Evolutionary conservation across 2,113 vertebrate species (phyloP).

Genomic region (Rattus norvegicus): GRCr8 NC_086025.1:96523501-96524000

Average conservation of each 20-base stretch:
- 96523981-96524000: constrained; percentile 84
- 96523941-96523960: constrained; percentile 90
- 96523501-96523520: too few species aligned
- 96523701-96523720: background rate
- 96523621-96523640: background rate
- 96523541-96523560: background rate
- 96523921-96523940: background rate
- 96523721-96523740: background rate
- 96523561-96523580: background rate
- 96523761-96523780: background rate
- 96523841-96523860: constrained; percentile 89
- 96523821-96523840: constrained; percentile 72
- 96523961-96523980: constrained; percentile 88
- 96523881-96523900: constrained; percentile 70
- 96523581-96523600: background rate
- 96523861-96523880: background rate
- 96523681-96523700: background rate
- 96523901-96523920: constrained; percentile 88
- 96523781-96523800: constrained; percentile 68
- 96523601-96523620: background rate
- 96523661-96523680: background rate
- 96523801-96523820: constrained; percentile 80
- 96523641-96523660: background rate
- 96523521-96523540: too few species aligned
- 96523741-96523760: background rate